Evolutionary conservation across 64 coral and sea anemone species (phyloP), one percentile per base, ranked within the genome.

Genomic region (Actinia tenebrosa): DNA sequence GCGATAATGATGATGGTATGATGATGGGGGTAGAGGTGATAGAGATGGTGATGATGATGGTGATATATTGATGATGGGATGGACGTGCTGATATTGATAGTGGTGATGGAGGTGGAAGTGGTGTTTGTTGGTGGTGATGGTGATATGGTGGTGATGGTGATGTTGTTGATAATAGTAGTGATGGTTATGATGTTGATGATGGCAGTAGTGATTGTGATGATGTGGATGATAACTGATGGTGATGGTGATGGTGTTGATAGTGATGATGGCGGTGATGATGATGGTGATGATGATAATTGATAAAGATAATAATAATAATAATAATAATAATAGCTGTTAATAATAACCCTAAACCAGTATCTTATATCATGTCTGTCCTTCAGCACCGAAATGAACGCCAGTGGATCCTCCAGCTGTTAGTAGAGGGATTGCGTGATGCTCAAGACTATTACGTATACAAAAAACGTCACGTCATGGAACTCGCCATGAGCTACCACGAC

Each of bases 381-480:
- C 44, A 96, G 94, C 77, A 93, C 72, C 88, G 82, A 10, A 86
- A 17, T 22, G 91, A 96, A 79, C 84, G 94, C 4, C 71, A 82
- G 23, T 96, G 94, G 94, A 96, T 96, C 43, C 91, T 96, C 50
- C 88, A 96, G 81, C 43, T 96, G 1, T 84, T 96, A 46, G 85
- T 93, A 45, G 94, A 96, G 17, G 88, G 94, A 55, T 72, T 96
- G 91, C 88, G 86, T 56, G 91, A 96, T 86, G 85, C 85, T 0
- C 94, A 56, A 16, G 94, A 96, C 86, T 96, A 96, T 80, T 96
- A 96, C 86, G n/a, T 96, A 26, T 96, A 93, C 62, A 96, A 93
- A 80, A 87, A 84, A 10, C 88, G 91, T 80, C 91, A 93, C 80
- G 94, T 93, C 79, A 84, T 89, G 19, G 94, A 96, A 82, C 71